Conservation (phyloP, 2,113 vertebrate genomes). For the Pyxicephalus adspersus region DNA sequence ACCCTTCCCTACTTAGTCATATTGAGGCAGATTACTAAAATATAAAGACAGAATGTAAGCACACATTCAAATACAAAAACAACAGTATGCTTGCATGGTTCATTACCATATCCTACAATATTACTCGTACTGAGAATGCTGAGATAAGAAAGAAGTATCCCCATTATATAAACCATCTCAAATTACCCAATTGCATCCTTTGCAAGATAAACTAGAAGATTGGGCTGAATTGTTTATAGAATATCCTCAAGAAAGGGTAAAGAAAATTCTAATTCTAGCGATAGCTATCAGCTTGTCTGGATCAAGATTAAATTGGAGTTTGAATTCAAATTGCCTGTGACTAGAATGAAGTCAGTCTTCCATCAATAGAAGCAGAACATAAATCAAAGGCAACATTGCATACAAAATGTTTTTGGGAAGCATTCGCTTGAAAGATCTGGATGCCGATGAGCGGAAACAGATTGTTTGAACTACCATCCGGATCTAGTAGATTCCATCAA, state of each 20-base stretch:
- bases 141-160: neutral
- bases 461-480: neutral
- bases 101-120: slow-evolving; percentile 7
- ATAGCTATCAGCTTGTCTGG: slow-evolving; percentile 12
- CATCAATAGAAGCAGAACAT: neutral
- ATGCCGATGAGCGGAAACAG: too few species aligned
- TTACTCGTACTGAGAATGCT: neutral
- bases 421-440: neutral
- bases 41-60: too few species aligned
- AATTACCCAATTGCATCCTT: neutral
- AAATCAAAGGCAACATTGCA: neutral
- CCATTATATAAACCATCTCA: neutral
- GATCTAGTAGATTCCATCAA: neutral
- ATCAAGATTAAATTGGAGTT: neutral
- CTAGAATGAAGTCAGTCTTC: neutral
- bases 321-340: neutral
- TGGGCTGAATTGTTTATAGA: neutral
- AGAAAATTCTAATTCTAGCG: neutral
- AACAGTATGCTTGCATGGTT: neutral
- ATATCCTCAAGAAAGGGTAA: neutral
- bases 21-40: too few species aligned
- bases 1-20: too few species aligned
- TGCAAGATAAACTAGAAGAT: neutral
- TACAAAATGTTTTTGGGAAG: neutral
- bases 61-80: neutral